A percentile compares a stretch with the other conserved stretches of the same genome.
Conservation (phyloP, 1,140 invertebrate species). For the Spodoptera frugiperda region DNA sequence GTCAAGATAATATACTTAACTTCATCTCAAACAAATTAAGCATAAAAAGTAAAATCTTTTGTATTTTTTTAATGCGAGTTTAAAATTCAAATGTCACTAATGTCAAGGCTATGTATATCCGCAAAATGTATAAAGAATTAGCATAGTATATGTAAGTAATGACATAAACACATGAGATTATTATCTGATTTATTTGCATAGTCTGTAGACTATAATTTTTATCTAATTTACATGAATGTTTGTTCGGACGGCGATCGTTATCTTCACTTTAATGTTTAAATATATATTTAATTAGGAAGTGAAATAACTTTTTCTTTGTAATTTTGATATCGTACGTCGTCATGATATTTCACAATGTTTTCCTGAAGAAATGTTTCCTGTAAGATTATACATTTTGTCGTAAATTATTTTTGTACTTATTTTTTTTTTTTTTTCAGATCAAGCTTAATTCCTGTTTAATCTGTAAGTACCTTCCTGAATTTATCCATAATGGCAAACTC, state of each 20-base stretch:
- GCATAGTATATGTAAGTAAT: slow-evolving; percentile 17
- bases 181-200: not conserved
- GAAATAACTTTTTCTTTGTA: no score
- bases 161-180: not conserved
- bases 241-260: not conserved
- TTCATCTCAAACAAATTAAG: not conserved
- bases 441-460: not conserved
- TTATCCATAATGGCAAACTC: no score
- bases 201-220: not conserved
- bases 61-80: not conserved
- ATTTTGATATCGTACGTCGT: no score
- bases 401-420: no score
- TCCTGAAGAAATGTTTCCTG: no score
- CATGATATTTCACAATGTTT: not conserved
- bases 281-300: no score
- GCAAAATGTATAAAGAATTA: slow-evolving; percentile 1
- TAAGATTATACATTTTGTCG: no score
- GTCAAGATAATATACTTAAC: not conserved
- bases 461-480: slow-evolving; percentile 9
- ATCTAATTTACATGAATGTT: slow-evolving; percentile 5
- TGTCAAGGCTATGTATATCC: slow-evolving; percentile 13
- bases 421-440: not conserved
- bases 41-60: not conserved
- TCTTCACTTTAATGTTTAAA: slow-evolving; percentile 1
- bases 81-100: slow-evolving; percentile 4